These are phyloP conservation scores for Sebastes paucispinis DNA, from an alignment of 2,797 vertebrate species.

Conservation along the genomic window DNA sequence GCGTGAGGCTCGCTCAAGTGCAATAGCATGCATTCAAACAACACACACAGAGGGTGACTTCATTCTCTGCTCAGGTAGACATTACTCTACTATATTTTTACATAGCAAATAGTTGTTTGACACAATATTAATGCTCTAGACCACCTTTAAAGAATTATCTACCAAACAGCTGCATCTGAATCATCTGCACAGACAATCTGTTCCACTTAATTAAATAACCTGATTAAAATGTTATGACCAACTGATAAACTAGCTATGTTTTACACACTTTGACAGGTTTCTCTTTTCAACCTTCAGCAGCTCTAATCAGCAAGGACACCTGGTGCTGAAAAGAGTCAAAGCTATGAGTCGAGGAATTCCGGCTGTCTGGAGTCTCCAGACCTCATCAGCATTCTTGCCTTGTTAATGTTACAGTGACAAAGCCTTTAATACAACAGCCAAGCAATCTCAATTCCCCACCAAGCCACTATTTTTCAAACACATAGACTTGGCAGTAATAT, in stretches of 20 bases:
- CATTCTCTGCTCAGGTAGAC: no score
- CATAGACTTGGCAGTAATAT: slow-evolving; percentile 16
- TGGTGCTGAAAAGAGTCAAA: slow-evolving; percentile 39
- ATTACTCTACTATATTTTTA: no score
- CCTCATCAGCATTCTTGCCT: slow-evolving; percentile 35
- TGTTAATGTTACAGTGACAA: slow-evolving; percentile 53
- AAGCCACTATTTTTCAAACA: slow-evolving; percentile 46
- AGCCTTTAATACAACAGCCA: slow-evolving; percentile 41
- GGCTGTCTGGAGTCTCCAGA: slow-evolving; percentile 8
- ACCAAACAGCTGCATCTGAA: slow-evolving; percentile 25
- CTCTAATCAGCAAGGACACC: slow-evolving; percentile 20
- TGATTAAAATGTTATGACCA: slow-evolving; percentile 15
- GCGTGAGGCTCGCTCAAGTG: no score
- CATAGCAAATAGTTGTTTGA: no score
- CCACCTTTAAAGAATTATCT: neutral
- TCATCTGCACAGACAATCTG: slow-evolving; percentile 20
- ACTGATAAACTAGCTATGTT: slow-evolving; percentile 9
- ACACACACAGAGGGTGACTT: no score
- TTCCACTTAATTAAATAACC: slow-evolving; percentile 36
- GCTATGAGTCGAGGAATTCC: slow-evolving; percentile 24
- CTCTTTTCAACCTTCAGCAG: slow-evolving; percentile 50
- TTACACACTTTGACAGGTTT: slow-evolving; percentile 41
- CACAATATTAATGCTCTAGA: no score
- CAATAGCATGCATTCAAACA: no score
- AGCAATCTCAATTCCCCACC: slow-evolving; percentile 6